Evolutionary conservation across 2,797 vertebrate genomes (phyloP).

Genomic region (Champsocephalus gunnari): DNA sequence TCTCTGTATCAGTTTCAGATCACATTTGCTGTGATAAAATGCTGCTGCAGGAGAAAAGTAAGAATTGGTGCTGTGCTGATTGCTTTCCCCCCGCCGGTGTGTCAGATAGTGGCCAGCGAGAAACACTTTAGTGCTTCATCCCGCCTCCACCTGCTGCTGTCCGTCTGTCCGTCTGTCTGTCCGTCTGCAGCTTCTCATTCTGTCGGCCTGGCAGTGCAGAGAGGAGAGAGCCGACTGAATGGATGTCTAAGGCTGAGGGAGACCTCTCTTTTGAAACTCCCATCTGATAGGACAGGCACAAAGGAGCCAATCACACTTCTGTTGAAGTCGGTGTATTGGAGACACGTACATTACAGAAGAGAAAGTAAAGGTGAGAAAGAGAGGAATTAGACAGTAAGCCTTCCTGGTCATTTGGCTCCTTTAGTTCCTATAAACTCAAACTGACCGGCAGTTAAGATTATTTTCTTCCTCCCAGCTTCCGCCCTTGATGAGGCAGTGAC

Average conservation of each 20-base stretch:
- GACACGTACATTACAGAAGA: constrained; percentile 61
- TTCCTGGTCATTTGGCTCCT: constrained; percentile 21
- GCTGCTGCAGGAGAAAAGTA: constrained; percentile 60
- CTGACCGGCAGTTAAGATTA: constrained; percentile 25
- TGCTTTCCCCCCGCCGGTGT: constrained; percentile 62
- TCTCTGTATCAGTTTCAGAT: constrained; percentile 72
- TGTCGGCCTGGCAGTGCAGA: constrained; percentile 36
- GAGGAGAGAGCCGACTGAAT: constrained; percentile 40
- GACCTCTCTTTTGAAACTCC: constrained; percentile 58
- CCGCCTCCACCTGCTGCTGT: constrained; percentile 55
- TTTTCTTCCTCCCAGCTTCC: too few species aligned
- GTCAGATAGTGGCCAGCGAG: constrained; percentile 70
- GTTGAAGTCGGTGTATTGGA: constrained; percentile 70
- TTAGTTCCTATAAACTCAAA: constrained; percentile 32
- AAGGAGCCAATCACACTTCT: constrained; percentile 72
- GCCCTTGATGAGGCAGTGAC: too few species aligned
- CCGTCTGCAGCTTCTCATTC: constrained; percentile 58
- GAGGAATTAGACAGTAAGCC: constrained; percentile 43
- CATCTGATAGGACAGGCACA: constrained; percentile 69
- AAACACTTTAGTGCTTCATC: constrained; percentile 59
- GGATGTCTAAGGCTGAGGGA: constrained; percentile 55
- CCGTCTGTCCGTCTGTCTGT: constrained; percentile 46
- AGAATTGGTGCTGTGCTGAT: constrained; percentile 67
- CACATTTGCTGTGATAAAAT: constrained; percentile 73
- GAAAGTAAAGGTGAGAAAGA: constrained; percentile 50